A percentile compares a stretch with the other conserved stretches of the same genome.
phyloP scores from a whole-genome alignment of 2,797 vertebrate species.

The Bryconaethiops microstoma region DNA sequence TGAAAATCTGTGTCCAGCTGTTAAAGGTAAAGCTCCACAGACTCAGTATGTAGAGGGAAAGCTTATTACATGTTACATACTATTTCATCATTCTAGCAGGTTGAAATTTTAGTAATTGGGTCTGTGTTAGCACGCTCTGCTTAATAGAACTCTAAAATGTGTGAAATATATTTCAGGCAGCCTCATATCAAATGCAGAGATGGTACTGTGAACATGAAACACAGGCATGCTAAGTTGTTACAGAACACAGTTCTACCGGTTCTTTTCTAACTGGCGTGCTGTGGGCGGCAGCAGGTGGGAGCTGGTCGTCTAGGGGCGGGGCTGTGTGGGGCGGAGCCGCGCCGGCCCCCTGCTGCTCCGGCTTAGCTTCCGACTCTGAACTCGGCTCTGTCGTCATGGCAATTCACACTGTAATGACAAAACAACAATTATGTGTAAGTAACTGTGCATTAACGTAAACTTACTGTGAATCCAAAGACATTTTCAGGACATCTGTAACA shows the following conservation, averaged over 20 bases:
- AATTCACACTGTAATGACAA: constrained; percentile 76
- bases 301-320: constrained; percentile 71
- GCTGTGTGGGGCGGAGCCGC: constrained; percentile 41
- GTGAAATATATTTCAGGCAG: constrained; percentile 3
- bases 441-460: background rate
- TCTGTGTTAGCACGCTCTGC: background rate
- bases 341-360: constrained; percentile 72
- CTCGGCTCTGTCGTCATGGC: constrained; percentile 87
- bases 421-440: constrained; percentile 4
- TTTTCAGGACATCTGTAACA: background rate
- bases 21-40: background rate
- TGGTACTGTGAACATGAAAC: background rate
- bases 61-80: background rate
- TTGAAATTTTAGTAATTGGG: background rate
- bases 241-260: constrained; percentile 70
- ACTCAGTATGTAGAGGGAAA: background rate
- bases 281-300: constrained; percentile 83
- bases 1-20: background rate
- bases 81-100: constrained; percentile 6
- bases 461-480: background rate
- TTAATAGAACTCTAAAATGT: background rate
- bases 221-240: background rate
- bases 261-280: constrained; percentile 85
- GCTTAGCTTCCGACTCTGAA: constrained; percentile 81
- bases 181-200: background rate